phyloP scores from a whole-genome alignment of 2,888 invertebrate genomes.

The Nebria brevicollis region DNA sequence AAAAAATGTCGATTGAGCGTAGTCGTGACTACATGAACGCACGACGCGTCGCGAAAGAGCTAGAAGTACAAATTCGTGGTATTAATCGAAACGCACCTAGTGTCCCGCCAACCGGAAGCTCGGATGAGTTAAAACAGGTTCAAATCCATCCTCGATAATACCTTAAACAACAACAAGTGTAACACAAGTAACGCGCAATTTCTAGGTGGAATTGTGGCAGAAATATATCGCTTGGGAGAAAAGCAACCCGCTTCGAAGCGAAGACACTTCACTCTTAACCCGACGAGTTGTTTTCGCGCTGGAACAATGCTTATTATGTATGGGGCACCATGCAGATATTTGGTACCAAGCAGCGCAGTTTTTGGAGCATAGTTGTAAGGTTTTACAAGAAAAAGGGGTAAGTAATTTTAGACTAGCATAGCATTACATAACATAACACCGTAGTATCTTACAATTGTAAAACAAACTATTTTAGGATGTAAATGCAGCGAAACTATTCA shows the following conservation, averaged over 20 bases:
- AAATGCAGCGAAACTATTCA: constrained; percentile 90
- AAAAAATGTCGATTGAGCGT: constrained; percentile 97
- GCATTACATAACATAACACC: no score
- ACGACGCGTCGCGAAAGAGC: constrained; percentile 92
- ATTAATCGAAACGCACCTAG: constrained; percentile 95
- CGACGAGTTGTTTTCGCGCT: constrained; percentile 98
- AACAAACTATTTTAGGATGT: constrained; percentile 75
- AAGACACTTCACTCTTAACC: constrained; percentile 93
- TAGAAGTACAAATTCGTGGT: constrained; percentile 94
- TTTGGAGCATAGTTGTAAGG: constrained; percentile 92
- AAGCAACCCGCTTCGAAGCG: constrained; percentile 93
- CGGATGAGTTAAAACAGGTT: constrained; percentile 93
- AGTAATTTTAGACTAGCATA: constrained; percentile 56
- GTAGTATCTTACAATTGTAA: constrained; percentile 3
- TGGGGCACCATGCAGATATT: constrained; percentile 97
- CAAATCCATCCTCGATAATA: background rate
- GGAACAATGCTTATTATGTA: constrained; percentile 94
- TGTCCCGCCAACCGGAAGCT: constrained; percentile 90
- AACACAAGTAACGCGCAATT: constrained; percentile 11
- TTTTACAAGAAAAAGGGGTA: constrained; percentile 94
- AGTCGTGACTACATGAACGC: constrained; percentile 99
- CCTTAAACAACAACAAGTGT: background rate
- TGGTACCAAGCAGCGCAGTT: constrained; percentile 99
- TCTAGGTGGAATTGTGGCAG: constrained; percentile 97
- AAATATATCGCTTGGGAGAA: constrained; percentile 99